Evolutionary conservation across 2,113 vertebrate genomes (phyloP).

Genomic region (Aepyceros melampus): DNA sequence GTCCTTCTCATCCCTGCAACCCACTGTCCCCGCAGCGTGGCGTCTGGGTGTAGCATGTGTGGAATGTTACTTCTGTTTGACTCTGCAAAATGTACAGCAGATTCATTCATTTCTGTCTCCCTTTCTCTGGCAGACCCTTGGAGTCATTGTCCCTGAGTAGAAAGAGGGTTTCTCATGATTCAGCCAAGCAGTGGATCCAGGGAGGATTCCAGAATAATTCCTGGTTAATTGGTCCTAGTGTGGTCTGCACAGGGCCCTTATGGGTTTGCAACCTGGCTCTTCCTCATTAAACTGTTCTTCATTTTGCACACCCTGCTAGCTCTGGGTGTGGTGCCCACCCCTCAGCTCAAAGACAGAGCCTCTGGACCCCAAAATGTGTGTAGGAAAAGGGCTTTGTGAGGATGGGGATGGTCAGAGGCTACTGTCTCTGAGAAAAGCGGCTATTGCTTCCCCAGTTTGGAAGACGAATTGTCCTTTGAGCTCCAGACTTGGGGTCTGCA

Average conservation of each 20-base stretch:
- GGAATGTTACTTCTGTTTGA: not conserved
- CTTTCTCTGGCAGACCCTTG: not conserved
- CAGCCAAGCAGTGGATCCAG: not conserved
- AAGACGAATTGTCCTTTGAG: not conserved
- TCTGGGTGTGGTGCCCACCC: not conserved
- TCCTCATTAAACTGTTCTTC: not conserved
- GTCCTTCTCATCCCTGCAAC: not conserved
- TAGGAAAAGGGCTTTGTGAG: not conserved
- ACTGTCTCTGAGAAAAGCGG: not conserved
- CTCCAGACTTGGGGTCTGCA: not conserved
- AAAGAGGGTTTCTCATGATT: not conserved
- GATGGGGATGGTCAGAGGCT: not conserved
- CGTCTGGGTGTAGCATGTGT: accelerated
- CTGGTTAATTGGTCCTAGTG: not conserved
- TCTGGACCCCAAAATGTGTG: not conserved
- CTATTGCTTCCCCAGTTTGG: not conserved
- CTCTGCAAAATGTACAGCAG: not conserved
- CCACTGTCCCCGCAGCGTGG: too few species aligned
- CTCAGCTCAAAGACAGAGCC: not conserved
- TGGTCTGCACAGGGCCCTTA: not conserved
- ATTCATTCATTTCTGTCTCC: not conserved
- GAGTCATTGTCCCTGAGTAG: not conserved
- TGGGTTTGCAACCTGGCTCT: not conserved
- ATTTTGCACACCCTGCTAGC: not conserved
- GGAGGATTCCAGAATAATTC: not conserved